phyloP scores from a whole-genome alignment of 2,797 vertebrate genomes.

The Protosalanx chinensis region DNA sequence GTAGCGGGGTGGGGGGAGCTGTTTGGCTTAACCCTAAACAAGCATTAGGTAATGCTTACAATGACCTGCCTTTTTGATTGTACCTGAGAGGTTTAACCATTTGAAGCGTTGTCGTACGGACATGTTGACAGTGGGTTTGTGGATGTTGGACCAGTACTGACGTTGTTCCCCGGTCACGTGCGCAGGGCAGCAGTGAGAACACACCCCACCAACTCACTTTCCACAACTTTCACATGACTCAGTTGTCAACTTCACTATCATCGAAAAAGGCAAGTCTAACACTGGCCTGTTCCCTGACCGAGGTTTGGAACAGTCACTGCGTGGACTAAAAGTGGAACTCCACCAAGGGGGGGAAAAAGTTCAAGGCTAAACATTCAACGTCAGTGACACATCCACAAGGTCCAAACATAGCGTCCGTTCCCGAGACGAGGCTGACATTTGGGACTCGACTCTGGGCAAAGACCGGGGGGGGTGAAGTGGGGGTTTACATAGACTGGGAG shows the following conservation, averaged over 20 bases:
- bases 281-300: background rate
- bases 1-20: constrained; percentile 19
- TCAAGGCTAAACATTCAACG: constrained; percentile 4
- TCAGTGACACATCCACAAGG: constrained; percentile 28
- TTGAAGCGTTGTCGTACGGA: constrained; percentile 7
- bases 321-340: background rate
- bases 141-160: constrained; percentile 3
- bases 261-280: constrained; percentile 1
- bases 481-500: background rate
- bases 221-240: background rate
- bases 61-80: constrained; percentile 28
- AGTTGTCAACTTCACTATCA: background rate
- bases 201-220: background rate
- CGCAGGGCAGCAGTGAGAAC: background rate
- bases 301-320: background rate
- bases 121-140: background rate
- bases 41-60: constrained; percentile 48
- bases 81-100: constrained; percentile 12
- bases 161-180: constrained; percentile 10
- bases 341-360: background rate
- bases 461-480: background rate
- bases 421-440: constrained; percentile 39
- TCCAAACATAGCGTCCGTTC: constrained; percentile 43
- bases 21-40: constrained; percentile 30
- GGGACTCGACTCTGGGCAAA: background rate